phyloP scores from a whole-genome alignment of 2,113 vertebrate species.

The Anhinga anhinga region DNA sequence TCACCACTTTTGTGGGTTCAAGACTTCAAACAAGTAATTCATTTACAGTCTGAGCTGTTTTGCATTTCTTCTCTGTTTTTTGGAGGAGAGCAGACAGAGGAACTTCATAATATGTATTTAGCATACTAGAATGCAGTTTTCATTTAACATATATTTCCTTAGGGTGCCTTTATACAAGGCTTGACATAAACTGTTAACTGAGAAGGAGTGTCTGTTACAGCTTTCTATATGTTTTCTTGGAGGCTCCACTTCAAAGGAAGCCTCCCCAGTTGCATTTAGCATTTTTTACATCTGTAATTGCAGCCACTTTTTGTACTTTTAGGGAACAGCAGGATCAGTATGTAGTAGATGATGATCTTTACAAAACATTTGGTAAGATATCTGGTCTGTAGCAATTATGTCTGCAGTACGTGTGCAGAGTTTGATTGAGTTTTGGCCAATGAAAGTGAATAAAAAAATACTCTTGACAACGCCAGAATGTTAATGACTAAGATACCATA shows the following conservation, averaged over 20 bases:
- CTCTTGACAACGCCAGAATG: neutral
- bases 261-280: neutral
- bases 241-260: neutral
- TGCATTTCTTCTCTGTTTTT: neutral
- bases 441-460: neutral
- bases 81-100: neutral
- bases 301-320: neutral
- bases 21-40: neutral
- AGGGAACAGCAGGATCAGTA: neutral
- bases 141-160: neutral
- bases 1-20: neutral
- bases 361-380: neutral
- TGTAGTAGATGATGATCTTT: neutral
- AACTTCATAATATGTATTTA: neutral
- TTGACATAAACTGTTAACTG: neutral
- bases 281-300: neutral
- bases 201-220: neutral
- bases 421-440: neutral
- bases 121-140: neutral
- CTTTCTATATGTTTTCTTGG: neutral
- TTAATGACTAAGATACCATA: neutral
- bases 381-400: neutral
- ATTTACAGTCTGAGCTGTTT: neutral
- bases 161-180: neutral
- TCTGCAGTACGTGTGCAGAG: neutral